Evolutionary conservation across 1,140 invertebrate species (phyloP), one percentile per base, ranked within the genome.

Genomic region (Ostrea edulis): DNA sequence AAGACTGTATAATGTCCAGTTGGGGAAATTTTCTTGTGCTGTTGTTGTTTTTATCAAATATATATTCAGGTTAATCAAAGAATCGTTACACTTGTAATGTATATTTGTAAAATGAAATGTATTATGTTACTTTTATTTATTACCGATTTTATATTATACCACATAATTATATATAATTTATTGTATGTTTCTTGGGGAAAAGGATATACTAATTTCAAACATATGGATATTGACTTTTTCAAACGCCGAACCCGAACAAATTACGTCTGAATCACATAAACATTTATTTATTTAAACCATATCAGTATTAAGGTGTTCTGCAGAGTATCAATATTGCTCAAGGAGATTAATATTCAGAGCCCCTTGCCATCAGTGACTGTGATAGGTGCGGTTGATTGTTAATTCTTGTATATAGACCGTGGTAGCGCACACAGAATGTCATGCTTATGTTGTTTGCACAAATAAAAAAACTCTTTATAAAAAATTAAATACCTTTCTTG

Each of bases 371-470:
- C 83, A 87, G 84, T 84, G 77, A 68, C 86, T 90, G 90, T 91
- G 90, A 89, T 91, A 91, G 52, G 81, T 82, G 54, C 51, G 86
- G 58, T 88, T 62, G 88, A 84, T 83, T 86, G 85, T 90, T 85
- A 82, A 71, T 84, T 82, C 58, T 88, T 91, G 89, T 90, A 90
- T 91, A 91, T 86, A 44, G 35, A 88, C 55, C 84, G 84, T 86
- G 82, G 86, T 89, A 87, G 89, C 85, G 89, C 86, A 89, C 89
- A 89, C 87, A 87, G 84, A 62, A 68, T 90, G 88, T 87, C 86
- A 90, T 89, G 88, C 90, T 90, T 92, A 90, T 92, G 91, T 91
- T 92, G 91, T 92, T 92, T 92, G 91, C 91, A 92, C 91, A 92
- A 90, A 88, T 90, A 92, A 92, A 89, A 77, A 77, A 77, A 77